Evolutionary conservation across 1,140 invertebrate species (phyloP), one percentile per base, ranked within the genome.

Genomic region (Drosophila asahinai): DNA sequence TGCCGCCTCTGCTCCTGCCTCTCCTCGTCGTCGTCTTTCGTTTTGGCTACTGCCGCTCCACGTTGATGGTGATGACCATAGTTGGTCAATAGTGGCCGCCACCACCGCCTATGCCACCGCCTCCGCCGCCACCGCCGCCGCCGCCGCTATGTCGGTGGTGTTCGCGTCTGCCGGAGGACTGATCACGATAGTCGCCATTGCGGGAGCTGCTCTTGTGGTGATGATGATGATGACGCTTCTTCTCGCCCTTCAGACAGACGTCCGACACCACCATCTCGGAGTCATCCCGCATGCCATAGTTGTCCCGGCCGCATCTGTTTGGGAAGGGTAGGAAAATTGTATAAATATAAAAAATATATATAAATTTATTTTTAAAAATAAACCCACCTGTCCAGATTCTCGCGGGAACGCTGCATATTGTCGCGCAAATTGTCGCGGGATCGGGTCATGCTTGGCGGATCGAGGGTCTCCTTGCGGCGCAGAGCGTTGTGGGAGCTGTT

Each of bases 231-330:
- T 96, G 96, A 43, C 96, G 95, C 55, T 96, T 95, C 92, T 97
- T 97, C 92, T 97, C 96, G 30, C 95, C 92, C 87, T 93, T 93
- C 27, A 93, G 60, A 22, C 92, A 93, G 2, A 95, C 96, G 90
- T 97, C 97, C 22, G 95, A 96, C 5, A 97, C 96, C 11, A 97
- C 96, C 81, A 97, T 94, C 91, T 98, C 97, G 12, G 96, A 96
- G 22, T 96, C 96, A 77, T 97, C 96, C 42, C 96, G 95, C 81
- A 96, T 95, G 5, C 96, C 96, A 80, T 95, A 94, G 68, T 93
- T 94, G 49, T 95, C 94, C 65, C 94, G 79, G 43, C 90, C 90
- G 72, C 82, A 82, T 57, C 91, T 93, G 45, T 27, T 5, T 8
- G 2, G 1, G 1, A 11, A 15, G 14, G 2, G 6, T 14, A 3